phyloP scores from a whole-genome alignment of 2,888 invertebrate genomes.

The Drosophila recens region DNA sequence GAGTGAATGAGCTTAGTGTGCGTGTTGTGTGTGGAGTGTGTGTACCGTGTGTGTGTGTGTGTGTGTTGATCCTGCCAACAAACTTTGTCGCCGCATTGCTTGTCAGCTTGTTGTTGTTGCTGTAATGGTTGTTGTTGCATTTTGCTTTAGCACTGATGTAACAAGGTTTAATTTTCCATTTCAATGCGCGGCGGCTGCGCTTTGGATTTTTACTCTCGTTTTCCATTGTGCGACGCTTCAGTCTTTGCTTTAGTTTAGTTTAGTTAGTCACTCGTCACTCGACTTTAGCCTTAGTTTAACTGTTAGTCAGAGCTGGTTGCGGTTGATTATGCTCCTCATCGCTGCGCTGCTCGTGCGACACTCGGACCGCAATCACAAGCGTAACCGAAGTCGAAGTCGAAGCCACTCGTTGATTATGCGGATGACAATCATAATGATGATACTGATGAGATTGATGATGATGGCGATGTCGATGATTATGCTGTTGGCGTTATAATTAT shows the following conservation, averaged over 20 bases:
- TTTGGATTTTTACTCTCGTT: constrained; percentile 82
- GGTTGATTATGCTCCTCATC: constrained; percentile 79
- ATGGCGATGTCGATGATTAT: constrained; percentile 50
- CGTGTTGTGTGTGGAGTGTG: constrained; percentile 30
- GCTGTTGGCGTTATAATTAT: constrained; percentile 70
- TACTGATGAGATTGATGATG: constrained; percentile 23
- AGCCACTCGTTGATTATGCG: constrained; percentile 59
- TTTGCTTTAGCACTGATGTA: constrained; percentile 80
- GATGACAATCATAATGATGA: constrained; percentile 46
- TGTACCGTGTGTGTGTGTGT: constrained; percentile 9
- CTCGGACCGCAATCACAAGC: constrained; percentile 68
- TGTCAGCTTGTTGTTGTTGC: constrained; percentile 54
- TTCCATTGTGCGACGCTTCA: constrained; percentile 67
- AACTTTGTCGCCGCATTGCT: constrained; percentile 63
- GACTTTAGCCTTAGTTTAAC: constrained; percentile 37
- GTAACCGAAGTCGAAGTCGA: constrained; percentile 58
- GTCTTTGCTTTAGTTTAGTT: constrained; percentile 36
- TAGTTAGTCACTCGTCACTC: constrained; percentile 17
- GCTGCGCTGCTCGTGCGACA: constrained; percentile 33
- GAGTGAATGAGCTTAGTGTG: constrained; percentile 46
- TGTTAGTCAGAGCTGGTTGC: constrained; percentile 59
- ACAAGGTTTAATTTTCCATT: constrained; percentile 85
- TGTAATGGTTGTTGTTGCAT: constrained; percentile 52
- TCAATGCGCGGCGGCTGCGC: constrained; percentile 79
- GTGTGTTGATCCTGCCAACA: constrained; percentile 64